Evolutionary conservation across 2,888 invertebrate species (phyloP), one percentile per base, ranked within the genome.

Genomic region (Drosophila tripunctata): DNA sequence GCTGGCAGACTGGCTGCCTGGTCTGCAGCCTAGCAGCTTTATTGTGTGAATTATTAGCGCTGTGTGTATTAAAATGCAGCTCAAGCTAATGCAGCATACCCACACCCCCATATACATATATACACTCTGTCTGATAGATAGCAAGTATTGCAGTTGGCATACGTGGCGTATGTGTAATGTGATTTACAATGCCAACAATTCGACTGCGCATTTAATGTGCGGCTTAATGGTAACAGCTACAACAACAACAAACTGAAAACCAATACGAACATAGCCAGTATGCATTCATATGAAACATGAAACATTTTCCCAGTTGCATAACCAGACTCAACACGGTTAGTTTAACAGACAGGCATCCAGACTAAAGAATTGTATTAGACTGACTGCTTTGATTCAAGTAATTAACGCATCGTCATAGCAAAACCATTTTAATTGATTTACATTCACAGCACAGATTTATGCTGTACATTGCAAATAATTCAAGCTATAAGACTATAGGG

Each of bases 51-150:
- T 81, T 81, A 81, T 81, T 81, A 75, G 87, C 82, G 72, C 43
- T 67, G 51, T 87, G 87, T 87, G 82, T 78, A 81, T 85, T 87
- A 87, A 80, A 87, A 78, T 80, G 85, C 81, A 84, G 85, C 84
- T 86, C 67, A 66, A 74, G 79, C 82, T 84, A 87, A 84, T 84
- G 75, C 85, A 57, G 38, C 33, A 36, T 44, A 45, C 21, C 27
- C 50, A 33, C 31, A 15, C 35, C 27, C 44, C 36, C 61, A 8
- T 24, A 7, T n/a, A 6, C 35, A 7, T 36, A 17, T 19, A 27
- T 22, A 17, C 19, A 12, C 19, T 50, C 30, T 50, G 45, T 10
- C n/a, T 30, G 38, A 15, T 12, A 52, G 72, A 55, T 47, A 55
- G 45, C 27, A 61, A 60, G 55, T 52, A 58, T 62, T 43, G 40